Conservation (phyloP, 2,113 vertebrate genomes). For the Catagonus wagneri region DNA sequence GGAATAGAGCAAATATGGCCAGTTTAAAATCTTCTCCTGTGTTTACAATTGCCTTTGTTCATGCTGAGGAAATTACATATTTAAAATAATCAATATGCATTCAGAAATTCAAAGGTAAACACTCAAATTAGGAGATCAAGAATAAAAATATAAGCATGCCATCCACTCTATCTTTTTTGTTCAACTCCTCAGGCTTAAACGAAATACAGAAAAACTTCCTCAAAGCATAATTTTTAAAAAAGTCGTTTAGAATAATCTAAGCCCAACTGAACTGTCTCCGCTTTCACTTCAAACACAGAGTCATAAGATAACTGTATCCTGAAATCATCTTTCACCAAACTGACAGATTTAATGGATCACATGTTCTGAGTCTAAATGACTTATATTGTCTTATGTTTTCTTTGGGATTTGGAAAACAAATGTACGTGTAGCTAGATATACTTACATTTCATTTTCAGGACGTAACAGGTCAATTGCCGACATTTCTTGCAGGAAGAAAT, state of each 20-base stretch:
- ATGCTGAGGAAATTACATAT: neutral
- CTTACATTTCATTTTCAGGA: constrained; percentile 17
- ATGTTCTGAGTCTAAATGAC: constrained; percentile 29
- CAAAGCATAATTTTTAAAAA: constrained; percentile 54
- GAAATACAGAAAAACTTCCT: neutral
- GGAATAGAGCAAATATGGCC: neutral
- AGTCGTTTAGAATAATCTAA: constrained; percentile 7
- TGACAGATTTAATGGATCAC: constrained; percentile 37
- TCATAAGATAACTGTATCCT: neutral
- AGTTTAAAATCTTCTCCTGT: constrained; percentile 17
- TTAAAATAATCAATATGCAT: constrained; percentile 26
- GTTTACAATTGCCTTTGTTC: constrained; percentile 42
- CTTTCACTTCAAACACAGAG: constrained; percentile 28
- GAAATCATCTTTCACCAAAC: constrained; percentile 52
- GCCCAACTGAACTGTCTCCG: neutral
- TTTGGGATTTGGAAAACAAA: constrained; percentile 49
- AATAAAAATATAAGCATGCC: constrained; percentile 25
- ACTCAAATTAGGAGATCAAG: neutral
- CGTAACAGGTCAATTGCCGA: neutral
- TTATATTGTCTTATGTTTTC: constrained; percentile 47
- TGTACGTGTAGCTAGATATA: neutral
- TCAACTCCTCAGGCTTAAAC: neutral
- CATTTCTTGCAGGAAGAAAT: constrained; percentile 50
- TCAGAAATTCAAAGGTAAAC: constrained; percentile 14
- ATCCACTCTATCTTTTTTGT: neutral